Percentiles rank a stretch among this genome's conserved stretches.
Evolutionary conservation across 1,140 invertebrate species (phyloP).

Genomic region (Penaeus indicus): DNA sequence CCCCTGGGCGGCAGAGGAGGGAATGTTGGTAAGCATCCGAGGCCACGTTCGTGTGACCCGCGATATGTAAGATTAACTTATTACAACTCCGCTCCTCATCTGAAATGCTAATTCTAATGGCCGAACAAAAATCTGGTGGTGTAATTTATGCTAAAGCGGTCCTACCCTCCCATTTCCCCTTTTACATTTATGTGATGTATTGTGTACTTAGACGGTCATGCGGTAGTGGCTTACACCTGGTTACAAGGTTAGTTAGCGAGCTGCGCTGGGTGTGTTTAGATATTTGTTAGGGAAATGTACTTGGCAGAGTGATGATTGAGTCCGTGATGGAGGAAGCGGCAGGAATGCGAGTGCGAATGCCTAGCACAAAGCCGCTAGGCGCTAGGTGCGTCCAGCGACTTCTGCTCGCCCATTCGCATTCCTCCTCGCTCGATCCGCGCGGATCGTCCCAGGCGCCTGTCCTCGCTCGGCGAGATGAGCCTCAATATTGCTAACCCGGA

Average conservation of each 20-base stretch:
- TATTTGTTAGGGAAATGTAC: no score
- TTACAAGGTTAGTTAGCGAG: conserved; percentile 18
- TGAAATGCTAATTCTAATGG: conserved; percentile 64
- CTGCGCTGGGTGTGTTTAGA: background rate
- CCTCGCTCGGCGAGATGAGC: no score
- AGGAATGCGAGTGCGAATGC: no score
- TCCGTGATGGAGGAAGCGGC: no score
- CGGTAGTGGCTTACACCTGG: conserved; percentile 39
- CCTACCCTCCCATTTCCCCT: conserved; percentile 58
- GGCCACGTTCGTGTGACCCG: conserved; percentile 52
- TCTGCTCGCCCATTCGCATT: no score
- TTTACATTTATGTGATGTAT: conserved; percentile 62
- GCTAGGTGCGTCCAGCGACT: no score
- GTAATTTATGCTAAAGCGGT: conserved; percentile 62
- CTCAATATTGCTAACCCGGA: no score
- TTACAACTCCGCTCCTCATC: conserved; percentile 60
- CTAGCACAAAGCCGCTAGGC: no score
- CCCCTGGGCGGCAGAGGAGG: conserved; percentile 3
- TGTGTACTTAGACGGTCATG: conserved; percentile 48
- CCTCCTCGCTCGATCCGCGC: no score
- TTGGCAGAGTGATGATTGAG: no score
- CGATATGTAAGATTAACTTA: conserved; percentile 62
- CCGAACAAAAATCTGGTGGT: conserved; percentile 56
- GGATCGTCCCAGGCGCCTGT: no score
- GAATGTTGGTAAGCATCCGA: conserved; percentile 27